phyloP scores from a whole-genome alignment of 2,797 vertebrate genomes.

The Bradypus variegatus region DNA sequence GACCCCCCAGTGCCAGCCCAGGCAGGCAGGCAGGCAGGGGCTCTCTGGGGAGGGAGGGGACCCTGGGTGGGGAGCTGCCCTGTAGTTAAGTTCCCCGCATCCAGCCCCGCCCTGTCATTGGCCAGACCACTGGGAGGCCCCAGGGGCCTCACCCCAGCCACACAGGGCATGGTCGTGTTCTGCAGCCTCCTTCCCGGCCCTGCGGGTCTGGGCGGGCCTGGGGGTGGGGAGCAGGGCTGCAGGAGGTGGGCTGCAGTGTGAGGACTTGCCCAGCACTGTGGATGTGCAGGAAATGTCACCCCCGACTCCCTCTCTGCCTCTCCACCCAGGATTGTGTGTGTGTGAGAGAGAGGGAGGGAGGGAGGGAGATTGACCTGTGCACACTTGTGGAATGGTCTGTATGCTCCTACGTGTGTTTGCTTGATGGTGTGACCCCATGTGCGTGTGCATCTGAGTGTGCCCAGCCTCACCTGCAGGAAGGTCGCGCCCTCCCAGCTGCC shows the following conservation, averaged over 20 bases:
- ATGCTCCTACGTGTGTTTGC: accelerated
- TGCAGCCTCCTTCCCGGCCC: background rate
- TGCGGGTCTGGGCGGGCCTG: too few relatives aligned
- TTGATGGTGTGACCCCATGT: accelerated
- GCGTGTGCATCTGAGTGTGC: background rate
- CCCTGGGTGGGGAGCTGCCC: background rate
- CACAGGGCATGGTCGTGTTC: background rate
- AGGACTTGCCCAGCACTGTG: accelerated
- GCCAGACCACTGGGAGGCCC: background rate
- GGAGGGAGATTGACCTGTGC: too few relatives aligned
- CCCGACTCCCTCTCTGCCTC: background rate
- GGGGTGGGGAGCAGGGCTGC: background rate
- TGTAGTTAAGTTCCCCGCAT: background rate
- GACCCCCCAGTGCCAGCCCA: too few relatives aligned
- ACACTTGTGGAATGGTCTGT: background rate
- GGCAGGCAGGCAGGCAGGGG: too few relatives aligned
- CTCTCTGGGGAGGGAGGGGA: background rate
- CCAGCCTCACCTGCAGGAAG: background rate
- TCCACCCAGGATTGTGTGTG: background rate
- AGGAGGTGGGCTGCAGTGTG: too few relatives aligned
- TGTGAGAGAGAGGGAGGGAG: background rate
- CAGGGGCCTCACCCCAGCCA: background rate
- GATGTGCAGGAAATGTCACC: background rate
- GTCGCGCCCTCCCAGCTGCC: background rate
- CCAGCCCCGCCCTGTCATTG: background rate